Percentiles rank a stretch among this genome's conserved stretches.
phyloP scores from a whole-genome alignment of 1,140 invertebrate species.

The Coboldia fuscipes region DNA sequence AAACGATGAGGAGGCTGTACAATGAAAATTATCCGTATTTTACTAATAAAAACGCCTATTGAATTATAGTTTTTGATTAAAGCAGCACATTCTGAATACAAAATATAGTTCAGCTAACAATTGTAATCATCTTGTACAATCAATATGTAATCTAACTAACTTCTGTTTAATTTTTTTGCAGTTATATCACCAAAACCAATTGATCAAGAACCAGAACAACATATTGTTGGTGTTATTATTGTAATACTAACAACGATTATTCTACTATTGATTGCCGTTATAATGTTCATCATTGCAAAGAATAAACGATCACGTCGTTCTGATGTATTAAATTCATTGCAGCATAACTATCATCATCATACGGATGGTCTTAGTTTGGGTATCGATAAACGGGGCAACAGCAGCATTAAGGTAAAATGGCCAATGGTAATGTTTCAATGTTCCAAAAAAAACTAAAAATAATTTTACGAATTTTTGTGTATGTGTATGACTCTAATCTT shows the following conservation, averaged over 20 bases:
- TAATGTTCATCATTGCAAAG: constrained; percentile 45
- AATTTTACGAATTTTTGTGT: too few species aligned
- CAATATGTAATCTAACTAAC: too few species aligned
- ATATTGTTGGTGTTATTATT: constrained; percentile 50
- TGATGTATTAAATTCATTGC: constrained; percentile 21
- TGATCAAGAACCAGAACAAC: constrained; percentile 29
- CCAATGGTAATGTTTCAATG: not conserved
- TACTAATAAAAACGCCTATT: too few species aligned
- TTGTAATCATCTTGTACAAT: too few species aligned
- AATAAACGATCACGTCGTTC: constrained; percentile 37
- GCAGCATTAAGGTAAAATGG: constrained; percentile 25
- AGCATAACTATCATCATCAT: constrained; percentile 20
- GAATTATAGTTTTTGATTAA: too few species aligned
- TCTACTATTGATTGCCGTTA: constrained; percentile 39
- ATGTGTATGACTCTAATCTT: too few species aligned
- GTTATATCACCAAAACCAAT: constrained; percentile 20
- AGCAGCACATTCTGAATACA: too few species aligned
- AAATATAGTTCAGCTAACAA: too few species aligned
- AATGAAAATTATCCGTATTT: too few species aligned
- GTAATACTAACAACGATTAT: constrained; percentile 54
- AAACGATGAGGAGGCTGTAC: too few species aligned
- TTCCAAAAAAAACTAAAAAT: not conserved
- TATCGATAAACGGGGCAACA: constrained; percentile 22
- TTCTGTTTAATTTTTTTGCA: constrained; percentile 6
- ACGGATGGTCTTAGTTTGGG: constrained; percentile 11